Percentiles rank a stretch among this genome's conserved stretches.
Evolutionary conservation across 2,888 invertebrate genomes (phyloP).

Genomic region (Osmoderma eremita): DNA sequence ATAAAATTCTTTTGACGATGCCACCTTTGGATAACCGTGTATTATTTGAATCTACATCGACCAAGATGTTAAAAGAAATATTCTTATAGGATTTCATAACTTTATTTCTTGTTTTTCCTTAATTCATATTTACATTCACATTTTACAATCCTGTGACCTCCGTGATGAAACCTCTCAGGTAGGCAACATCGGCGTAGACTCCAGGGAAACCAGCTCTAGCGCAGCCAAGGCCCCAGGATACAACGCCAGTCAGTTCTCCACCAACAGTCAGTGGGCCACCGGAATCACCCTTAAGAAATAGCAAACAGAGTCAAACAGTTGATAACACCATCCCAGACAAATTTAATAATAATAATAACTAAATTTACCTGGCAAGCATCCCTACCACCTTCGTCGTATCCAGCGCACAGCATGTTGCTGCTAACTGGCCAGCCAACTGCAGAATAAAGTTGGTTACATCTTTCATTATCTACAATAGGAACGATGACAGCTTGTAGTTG

Average conservation of each 20-base stretch:
- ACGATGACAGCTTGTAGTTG: conserved; percentile 44
- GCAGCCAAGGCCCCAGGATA: conserved; percentile 56
- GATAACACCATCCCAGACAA: too few species aligned
- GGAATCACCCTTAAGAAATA: conserved; percentile 52
- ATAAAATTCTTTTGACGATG: too few species aligned
- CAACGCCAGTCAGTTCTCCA: conserved; percentile 51
- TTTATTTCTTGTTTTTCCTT: not conserved
- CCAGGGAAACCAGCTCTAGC: conserved; percentile 51
- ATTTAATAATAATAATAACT: not conserved
- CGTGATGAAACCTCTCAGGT: conserved; percentile 47
- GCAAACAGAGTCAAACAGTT: not conserved
- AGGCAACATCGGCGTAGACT: conserved; percentile 52
- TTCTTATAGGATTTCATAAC: too few species aligned
- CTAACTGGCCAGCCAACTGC: conserved; percentile 30
- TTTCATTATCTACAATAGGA: conserved; percentile 41
- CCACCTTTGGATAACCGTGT: too few species aligned
- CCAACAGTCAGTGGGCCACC: conserved; percentile 53
- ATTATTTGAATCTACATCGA: too few species aligned
- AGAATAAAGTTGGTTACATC: conserved; percentile 42
- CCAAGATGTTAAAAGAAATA: too few species aligned
- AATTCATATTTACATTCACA: not conserved
- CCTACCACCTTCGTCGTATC: conserved; percentile 44
- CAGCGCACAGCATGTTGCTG: conserved; percentile 48
- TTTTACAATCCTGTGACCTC: conserved; percentile 17
- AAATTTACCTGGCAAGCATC: conserved; percentile 45